Base-by-base conservation (phyloP, 2,888 invertebrate genomes). In the Smittia sp. region DNA sequence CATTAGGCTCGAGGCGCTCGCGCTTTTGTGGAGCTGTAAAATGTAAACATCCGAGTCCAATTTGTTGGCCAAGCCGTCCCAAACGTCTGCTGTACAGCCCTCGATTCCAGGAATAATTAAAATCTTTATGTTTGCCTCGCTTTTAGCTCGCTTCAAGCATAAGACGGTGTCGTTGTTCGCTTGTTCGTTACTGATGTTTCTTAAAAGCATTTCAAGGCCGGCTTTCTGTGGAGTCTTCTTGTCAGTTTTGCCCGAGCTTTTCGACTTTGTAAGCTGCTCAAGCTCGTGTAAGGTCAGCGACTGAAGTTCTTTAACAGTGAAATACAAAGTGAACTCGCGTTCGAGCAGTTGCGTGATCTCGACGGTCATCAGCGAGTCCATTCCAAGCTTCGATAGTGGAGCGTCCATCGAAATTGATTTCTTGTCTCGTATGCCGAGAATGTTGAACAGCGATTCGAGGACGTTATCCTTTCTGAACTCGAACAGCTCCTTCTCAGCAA, bases 401-500 rank as follows among this genome's bases (percentile, higher is more conserved):
- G 72, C 27, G 13, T 72, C 72, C 72, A 72, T 72, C 15, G 72
- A 39, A 13, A 72, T 22, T 15, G 39, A 62, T n/a, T 72, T 72
- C 18, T 18, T 72, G n/a, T 72, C 72, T n/a, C 62, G 2, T 24
- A 72, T 72, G 15, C 86, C 86, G 84, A 86, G 84, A 75, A 87
- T 85, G 76, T 86, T 85, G 1, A 87, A 84, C 1, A 91, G 87
- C 27, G 89, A 86, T 75, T 90, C 89, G 0, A 92, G 87, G 62
- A 89, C 85, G 76, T 86, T 87, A n/a, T 86, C 85, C 73, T 87
- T 85, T 0, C 86, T 85, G 3, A 84, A 84, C 0, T 85, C 84
- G 0, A 85, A 85, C 0, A 85, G 83, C 77, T 85, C 84, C 83
- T 91, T 92, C 79, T 92, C 90, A 0, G 93, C 93, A 0, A 92